A percentile compares a stretch with the other conserved stretches of the same genome.
Evolutionary conservation across 2,888 invertebrate species (phyloP).

Genomic region (Coleophora deauratella): DNA sequence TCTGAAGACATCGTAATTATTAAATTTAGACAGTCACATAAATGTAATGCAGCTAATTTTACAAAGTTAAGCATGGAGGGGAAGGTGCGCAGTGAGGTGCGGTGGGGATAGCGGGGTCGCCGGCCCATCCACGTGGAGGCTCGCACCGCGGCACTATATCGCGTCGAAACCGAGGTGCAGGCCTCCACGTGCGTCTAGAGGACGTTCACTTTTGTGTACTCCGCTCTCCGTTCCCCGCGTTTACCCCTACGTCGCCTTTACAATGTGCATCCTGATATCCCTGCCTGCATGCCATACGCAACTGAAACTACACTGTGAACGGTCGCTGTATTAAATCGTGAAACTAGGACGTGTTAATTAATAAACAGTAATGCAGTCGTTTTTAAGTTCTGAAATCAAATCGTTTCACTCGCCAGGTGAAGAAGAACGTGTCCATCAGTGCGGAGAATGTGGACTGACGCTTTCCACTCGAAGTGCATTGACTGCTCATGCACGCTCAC

Average conservation of each 20-base stretch:
- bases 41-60: too few species aligned
- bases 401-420: slow-evolving; percentile 63
- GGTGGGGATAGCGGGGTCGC: slow-evolving; percentile 49
- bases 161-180: slow-evolving; percentile 56
- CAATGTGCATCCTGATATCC: slow-evolving; percentile 67
- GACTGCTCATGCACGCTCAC: slow-evolving; percentile 78
- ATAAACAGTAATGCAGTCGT: slow-evolving; percentile 32
- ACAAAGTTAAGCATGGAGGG: slow-evolving; percentile 21
- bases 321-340: slow-evolving; percentile 37
- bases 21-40: too few species aligned
- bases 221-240: slow-evolving; percentile 29
- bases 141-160: slow-evolving; percentile 51
- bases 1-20: too few species aligned
- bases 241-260: slow-evolving; percentile 39
- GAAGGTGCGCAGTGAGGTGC: slow-evolving; percentile 33
- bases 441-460: slow-evolving; percentile 82
- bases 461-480: slow-evolving; percentile 84
- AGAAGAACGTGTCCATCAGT: slow-evolving; percentile 69
- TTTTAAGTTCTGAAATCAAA: slow-evolving; percentile 33
- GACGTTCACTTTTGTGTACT: slow-evolving; percentile 46
- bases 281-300: slow-evolving; percentile 58
- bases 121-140: slow-evolving; percentile 69
- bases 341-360: slow-evolving; percentile 6
- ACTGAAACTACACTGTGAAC: slow-evolving; percentile 58
- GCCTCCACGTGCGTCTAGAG: slow-evolving; percentile 63